A percentile compares a stretch with the other conserved stretches of the same genome.
Evolutionary conservation across 2,113 vertebrate genomes (phyloP).

Genomic region (Perognathus longimembris): DNA sequence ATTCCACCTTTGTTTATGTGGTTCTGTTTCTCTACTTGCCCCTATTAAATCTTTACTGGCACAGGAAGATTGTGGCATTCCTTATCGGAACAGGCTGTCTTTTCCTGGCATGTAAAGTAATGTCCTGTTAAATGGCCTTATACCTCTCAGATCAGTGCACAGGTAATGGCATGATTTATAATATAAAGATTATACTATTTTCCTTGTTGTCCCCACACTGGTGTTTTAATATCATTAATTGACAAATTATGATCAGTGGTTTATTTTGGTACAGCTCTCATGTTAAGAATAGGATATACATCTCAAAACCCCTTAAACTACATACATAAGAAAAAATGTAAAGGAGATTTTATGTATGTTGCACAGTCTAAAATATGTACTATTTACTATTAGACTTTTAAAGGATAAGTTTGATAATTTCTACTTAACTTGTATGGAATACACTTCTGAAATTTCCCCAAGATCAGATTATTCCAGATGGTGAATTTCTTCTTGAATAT

Average conservation of each 20-base stretch:
- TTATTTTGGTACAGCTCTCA: neutral
- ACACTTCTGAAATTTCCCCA: neutral
- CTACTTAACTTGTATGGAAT: conserved; percentile 4
- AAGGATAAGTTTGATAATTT: neutral
- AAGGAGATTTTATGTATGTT: neutral
- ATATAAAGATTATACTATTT: neutral
- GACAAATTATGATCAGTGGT: neutral
- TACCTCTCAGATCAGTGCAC: conserved; percentile 22
- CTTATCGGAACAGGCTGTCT: neutral
- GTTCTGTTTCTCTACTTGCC: conserved; percentile 32
- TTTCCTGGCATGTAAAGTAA: conserved; percentile 18
- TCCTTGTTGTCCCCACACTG: neutral
- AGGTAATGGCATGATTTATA: neutral
- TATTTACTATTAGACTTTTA: neutral
- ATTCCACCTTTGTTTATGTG: conserved; percentile 35
- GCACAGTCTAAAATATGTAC: neutral
- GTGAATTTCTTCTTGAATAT: conserved; percentile 1
- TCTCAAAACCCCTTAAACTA: neutral
- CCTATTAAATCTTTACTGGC: conserved; percentile 26
- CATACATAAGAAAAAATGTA: neutral
- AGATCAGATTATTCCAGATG: neutral
- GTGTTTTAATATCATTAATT: neutral
- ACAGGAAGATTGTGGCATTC: conserved; percentile 38
- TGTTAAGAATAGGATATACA: neutral
- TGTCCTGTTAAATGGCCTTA: neutral